Conservation (phyloP, 2,113 vertebrate genomes). For the Cricetomys ansorgei region DNA sequence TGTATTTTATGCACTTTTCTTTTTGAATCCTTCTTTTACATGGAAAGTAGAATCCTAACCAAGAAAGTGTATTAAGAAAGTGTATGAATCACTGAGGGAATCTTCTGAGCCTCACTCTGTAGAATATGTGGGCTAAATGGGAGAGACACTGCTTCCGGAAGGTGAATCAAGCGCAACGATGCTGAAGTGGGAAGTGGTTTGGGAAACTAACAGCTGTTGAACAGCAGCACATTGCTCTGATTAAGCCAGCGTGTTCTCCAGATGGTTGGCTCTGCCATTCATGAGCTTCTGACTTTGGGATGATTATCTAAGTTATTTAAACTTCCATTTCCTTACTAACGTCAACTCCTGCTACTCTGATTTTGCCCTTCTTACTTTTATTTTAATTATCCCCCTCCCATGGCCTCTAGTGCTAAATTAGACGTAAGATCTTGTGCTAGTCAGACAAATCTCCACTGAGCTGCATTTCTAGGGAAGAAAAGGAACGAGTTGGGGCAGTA, state of each 20-base stretch:
- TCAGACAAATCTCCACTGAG: neutral
- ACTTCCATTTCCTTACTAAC: constrained; percentile 30
- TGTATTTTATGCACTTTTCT: constrained; percentile 33
- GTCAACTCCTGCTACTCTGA: neutral
- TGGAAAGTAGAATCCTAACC: constrained; percentile 37
- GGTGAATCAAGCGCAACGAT: neutral
- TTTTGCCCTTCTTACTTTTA: neutral
- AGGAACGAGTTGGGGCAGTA: neutral
- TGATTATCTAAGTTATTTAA: constrained; percentile 18
- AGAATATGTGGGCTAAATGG: neutral
- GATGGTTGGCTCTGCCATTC: neutral
- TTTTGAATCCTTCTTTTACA: constrained; percentile 1
- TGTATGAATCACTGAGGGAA: neutral
- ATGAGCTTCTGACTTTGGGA: neutral
- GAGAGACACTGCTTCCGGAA: neutral
- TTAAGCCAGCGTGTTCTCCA: neutral
- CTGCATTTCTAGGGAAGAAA: neutral
- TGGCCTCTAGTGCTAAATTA: neutral
- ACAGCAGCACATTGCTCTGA: neutral
- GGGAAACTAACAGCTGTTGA: neutral
- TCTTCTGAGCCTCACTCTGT: neutral
- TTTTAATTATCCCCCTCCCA: neutral
- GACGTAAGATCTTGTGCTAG: neutral
- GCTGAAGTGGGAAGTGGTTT: constrained; percentile 19
- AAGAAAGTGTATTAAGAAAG: neutral